These are phyloP conservation scores for Rallus limicola DNA, from an alignment of 2,113 vertebrate genomes.

Conservation along the genomic window DNA sequence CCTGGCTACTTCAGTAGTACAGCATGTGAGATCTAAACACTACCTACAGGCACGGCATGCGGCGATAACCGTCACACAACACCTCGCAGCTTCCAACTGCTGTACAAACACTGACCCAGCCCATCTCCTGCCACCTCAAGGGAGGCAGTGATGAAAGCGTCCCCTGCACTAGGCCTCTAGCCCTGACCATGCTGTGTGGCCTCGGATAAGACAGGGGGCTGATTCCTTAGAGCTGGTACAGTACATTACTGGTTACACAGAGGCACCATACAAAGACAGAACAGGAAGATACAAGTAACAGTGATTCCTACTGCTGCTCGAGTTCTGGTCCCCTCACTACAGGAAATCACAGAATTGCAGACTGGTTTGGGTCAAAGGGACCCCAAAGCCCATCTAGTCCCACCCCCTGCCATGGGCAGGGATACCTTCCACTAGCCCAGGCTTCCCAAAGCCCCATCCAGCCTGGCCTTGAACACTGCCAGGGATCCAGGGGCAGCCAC, in stretches of 20 bases:
- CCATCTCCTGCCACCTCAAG: conserved; percentile 41
- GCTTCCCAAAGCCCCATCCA: no score
- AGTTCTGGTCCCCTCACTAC: not conserved
- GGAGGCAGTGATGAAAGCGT: not conserved
- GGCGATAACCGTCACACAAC: not conserved
- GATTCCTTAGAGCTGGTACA: not conserved
- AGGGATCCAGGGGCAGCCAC: no score
- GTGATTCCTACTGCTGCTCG: not conserved
- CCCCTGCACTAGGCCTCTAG: not conserved
- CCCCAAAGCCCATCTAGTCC: no score
- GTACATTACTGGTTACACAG: not conserved
- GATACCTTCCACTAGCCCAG: no score
- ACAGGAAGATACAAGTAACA: not conserved
- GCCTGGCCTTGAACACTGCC: no score
- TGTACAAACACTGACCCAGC: conserved; percentile 37
- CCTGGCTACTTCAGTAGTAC: conserved; percentile 56
- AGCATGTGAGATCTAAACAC: not conserved
- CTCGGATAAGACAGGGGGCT: not conserved
- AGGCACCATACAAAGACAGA: not conserved
- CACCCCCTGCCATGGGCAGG: no score
- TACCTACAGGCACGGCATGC: not conserved
- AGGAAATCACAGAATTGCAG: not conserved
- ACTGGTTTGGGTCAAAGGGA: no score
- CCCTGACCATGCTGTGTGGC: not conserved
- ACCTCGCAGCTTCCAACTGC: conserved; percentile 8